Evolutionary conservation across 2,888 invertebrate species (phyloP), one percentile per base, ranked within the genome.

Genomic region (Ephialtes manifestator): DNA sequence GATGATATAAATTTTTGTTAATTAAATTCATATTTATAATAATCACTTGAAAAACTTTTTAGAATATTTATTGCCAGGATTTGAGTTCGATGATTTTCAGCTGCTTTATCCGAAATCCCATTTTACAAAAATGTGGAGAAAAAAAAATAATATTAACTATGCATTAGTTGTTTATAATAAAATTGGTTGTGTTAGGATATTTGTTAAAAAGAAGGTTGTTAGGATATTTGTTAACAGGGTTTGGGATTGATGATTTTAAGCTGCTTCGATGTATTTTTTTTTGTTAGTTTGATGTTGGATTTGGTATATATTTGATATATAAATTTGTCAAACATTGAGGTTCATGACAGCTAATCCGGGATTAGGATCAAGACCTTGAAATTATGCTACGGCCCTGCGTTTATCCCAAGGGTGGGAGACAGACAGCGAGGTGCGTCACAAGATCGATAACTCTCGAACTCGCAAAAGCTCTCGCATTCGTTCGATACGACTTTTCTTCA

Each of bases 401-500:
- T 65, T 18, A 20, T 65, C 65, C 11, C 65, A 1, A 72, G 72
- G 65, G 65, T 77, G 46, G 35, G 28, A 74, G 35, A 63, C 31
- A 31, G 39, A 72, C 8, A 24, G 35, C 13, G 55, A 20, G 58
- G 51, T 58, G 63, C 77, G 28, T 74, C 84, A 58, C 24, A 51
- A 67, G 78, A 82, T 85, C 84, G 84, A 85, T 85, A 85, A 83
- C 68, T 78, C 78, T 85, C 78, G 77, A 78, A 81, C 77, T 81
- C 72, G 84, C 74, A 53, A 75, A 81, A 84, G 77, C 67, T 75
- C 65, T 39, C 39, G 8, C 28, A 11, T 24, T 4, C 58, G 63
- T 71, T 79, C 78, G 78, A 82, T 75, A 82, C 75, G n/a, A 67
- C 24, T 79, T 65, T 51, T 58, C 63, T 39, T 35, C n/a, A 68